These are phyloP conservation scores for Cervus canadensis DNA, from an alignment of 2,113 vertebrate genomes.

Conservation along the genomic window DNA sequence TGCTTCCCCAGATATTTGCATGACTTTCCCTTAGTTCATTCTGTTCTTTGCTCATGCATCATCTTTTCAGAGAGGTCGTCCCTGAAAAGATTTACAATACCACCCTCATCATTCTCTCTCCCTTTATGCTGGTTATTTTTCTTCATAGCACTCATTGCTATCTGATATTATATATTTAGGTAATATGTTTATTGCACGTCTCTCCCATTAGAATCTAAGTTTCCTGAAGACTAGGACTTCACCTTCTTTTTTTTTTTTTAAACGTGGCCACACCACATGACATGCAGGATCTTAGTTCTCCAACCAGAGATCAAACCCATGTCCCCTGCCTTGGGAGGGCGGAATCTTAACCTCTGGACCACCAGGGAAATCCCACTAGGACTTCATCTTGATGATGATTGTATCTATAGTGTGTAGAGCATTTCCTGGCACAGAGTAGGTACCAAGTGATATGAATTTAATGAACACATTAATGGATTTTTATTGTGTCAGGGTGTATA, in stretches of 20 bases:
- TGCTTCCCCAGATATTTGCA: background rate
- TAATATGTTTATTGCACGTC: conserved; percentile 2
- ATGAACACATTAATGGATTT: background rate
- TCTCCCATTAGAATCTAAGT: conserved; percentile 10
- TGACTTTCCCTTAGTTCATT: background rate
- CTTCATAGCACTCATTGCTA: background rate
- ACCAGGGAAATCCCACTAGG: background rate
- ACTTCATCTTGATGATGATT: background rate
- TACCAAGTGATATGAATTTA: background rate
- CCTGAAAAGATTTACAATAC: background rate
- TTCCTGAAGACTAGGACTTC: background rate
- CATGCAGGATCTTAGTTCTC: background rate
- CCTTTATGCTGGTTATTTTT: conserved; percentile 18
- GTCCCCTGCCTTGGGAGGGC: background rate
- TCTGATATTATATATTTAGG: conserved; percentile 24
- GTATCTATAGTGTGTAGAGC: background rate
- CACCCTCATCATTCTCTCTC: background rate
- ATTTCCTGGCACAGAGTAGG: background rate
- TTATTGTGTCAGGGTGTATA: background rate
- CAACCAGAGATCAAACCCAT: background rate
- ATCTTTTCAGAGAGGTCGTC: background rate
- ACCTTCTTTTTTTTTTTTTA: background rate
- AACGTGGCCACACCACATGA: background rate
- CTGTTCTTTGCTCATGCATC: background rate
- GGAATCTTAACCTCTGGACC: background rate